Base-by-base conservation (phyloP, 2,888 invertebrate species). In the Leptopilina myrica region DNA sequence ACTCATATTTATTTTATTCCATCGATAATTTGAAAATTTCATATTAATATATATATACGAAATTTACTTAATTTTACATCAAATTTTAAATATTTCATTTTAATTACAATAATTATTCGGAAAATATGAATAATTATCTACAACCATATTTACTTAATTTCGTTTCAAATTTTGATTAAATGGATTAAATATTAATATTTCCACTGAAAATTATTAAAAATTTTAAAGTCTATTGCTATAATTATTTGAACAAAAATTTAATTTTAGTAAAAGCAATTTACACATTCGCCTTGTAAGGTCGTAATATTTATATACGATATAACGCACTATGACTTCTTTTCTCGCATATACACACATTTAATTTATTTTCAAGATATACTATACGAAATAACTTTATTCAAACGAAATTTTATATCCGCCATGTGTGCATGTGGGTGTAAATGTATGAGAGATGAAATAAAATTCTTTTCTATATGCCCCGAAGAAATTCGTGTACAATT, bases 401-500 rank as follows among this genome's bases (percentile, higher is more conserved):
- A 59, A 15, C 14, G 59, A 59, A 56, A 59, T 14, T 59, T 59
- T 59, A 59, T n/a, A 14, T 43, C 43, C 43, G 8, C 6, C 43
- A n/a, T 6, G n/a, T 59, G 12, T n/a, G 8, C 33, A 4, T 62
- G 62, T 62, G 62, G 0, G 5, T 59, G 12, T 5, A 2, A 5
- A 43, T 62, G 20, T 62, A 43, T 43, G 20, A 20, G 49, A 49
- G 49, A 49, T 62, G 20, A 62, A 62, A 62, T 62, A 62, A 20
- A 62, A 20, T 62, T 15, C 20, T 62, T 62, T 15, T 43, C 43
- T 59, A 59, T 62, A 20, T 20, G 62, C 20, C n/a, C 62, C 8
- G 20, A 62, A 62, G 62, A 62, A 62, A 62, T 62, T 62, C 15
- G 62, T 33, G 20, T n/a, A n/a, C 9, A 62, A 62, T 62, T 62